A percentile compares a stretch with the other conserved stretches of the same genome.
Conservation (phyloP, 2,113 vertebrate genomes). For the Psephotus haematonotus region DNA sequence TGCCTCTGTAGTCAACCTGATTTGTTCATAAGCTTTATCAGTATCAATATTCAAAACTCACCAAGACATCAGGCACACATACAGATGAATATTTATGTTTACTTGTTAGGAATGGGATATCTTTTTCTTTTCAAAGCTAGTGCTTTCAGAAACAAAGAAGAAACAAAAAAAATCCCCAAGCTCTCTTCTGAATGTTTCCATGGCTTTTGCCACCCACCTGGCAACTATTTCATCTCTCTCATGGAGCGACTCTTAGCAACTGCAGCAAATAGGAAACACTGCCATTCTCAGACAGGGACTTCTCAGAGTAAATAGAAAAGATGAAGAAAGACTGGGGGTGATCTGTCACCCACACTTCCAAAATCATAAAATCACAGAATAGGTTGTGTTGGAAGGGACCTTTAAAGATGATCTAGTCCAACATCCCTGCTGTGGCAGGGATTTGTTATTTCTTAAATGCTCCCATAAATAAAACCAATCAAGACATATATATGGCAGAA, state of each 20-base stretch:
- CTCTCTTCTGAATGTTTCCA: background rate
- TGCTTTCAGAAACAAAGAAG: background rate
- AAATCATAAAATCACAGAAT: background rate
- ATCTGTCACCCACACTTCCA: background rate
- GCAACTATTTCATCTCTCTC: background rate
- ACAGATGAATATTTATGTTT: background rate
- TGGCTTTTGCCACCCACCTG: background rate
- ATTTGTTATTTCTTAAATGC: background rate
- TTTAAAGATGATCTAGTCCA: background rate
- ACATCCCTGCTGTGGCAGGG: accelerated
- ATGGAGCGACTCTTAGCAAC: background rate
- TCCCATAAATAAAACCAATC: background rate
- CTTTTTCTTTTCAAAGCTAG: background rate
- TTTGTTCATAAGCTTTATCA: background rate
- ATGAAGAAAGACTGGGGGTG: background rate
- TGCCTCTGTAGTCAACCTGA: background rate
- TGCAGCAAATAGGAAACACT: background rate
- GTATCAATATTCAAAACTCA: background rate
- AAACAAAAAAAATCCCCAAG: background rate
- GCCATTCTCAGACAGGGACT: background rate
- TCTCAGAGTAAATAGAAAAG: background rate
- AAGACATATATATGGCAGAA: background rate
- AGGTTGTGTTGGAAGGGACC: background rate
- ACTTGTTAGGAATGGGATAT: background rate
- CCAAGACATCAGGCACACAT: background rate